Percentiles rank a stretch among this genome's conserved stretches.
phyloP scores from a whole-genome alignment of 2,797 vertebrate species.

The Austrolebias charrua region DNA sequence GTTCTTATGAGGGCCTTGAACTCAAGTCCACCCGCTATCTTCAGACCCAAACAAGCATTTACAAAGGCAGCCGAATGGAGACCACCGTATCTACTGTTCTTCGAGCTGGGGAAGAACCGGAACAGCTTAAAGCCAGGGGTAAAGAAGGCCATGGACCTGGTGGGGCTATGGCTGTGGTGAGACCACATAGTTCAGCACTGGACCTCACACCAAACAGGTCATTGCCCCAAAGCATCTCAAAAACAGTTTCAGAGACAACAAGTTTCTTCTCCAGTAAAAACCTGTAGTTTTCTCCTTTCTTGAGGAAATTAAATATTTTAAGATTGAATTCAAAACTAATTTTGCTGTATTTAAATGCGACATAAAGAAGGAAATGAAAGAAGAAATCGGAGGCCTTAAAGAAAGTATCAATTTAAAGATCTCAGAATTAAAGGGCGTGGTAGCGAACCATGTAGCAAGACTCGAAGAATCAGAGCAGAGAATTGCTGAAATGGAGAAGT shows the following conservation, averaged over 20 bases:
- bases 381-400: no score
- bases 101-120: conserved; percentile 71
- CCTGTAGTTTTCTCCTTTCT: no score
- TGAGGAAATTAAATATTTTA: no score
- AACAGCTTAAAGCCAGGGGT: conserved; percentile 75
- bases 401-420: no score
- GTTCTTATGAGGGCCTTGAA: conserved; percentile 90
- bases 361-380: no score
- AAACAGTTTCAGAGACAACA: conserved; percentile 87
- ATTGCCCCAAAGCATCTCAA: conserved; percentile 89
- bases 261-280: conserved; percentile 91
- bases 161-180: neutral
- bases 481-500: no score
- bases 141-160: conserved; percentile 16
- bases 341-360: no score
- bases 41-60: conserved; percentile 91
- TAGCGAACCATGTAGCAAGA: no score
- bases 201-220: conserved; percentile 90
- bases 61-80: conserved; percentile 91
- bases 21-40: conserved; percentile 91
- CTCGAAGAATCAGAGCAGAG: no score
- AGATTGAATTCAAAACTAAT: no score
- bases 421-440: no score
- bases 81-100: conserved; percentile 84
- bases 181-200: conserved; percentile 76